Evolutionary conservation across 1,140 invertebrate genomes (phyloP).

Genomic region (Archivesica marissinica): DNA sequence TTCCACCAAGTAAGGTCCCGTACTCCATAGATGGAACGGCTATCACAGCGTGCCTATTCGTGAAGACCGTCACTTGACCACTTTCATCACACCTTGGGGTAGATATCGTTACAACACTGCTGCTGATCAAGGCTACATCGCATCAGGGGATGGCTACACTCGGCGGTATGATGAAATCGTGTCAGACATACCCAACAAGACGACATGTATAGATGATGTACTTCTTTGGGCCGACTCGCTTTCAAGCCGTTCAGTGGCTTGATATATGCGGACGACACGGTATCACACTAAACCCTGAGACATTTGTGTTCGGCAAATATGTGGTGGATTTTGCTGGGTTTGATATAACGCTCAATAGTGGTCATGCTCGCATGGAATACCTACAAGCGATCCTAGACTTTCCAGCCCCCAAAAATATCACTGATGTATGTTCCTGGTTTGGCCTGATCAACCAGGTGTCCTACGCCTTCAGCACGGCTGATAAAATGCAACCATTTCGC

Average conservation of each 20-base stretch:
- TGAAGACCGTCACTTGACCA: conserved; percentile 60
- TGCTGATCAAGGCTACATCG: conserved; percentile 61
- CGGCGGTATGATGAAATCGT: conserved; percentile 33
- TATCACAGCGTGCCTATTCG: conserved; percentile 58
- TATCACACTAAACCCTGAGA: conserved; percentile 77
- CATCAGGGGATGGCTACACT: conserved; percentile 68
- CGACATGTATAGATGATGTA: conserved; percentile 70
- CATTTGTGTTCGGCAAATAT: conserved; percentile 67
- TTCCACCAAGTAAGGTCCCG: conserved; percentile 42
- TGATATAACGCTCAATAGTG: conserved; percentile 63
- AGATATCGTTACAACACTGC: conserved; percentile 57
- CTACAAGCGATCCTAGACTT: conserved; percentile 61
- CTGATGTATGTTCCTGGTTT: conserved; percentile 70
- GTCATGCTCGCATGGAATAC: conserved; percentile 51
- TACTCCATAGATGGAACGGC: conserved; percentile 58
- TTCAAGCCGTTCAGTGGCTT: conserved; percentile 64
- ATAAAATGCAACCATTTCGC: conserved; percentile 63
- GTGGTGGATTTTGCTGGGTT: conserved; percentile 72
- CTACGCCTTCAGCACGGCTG: conserved; percentile 65
- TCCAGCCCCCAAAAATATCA: conserved; percentile 59
- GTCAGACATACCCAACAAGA: conserved; percentile 62
- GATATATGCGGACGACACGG: conserved; percentile 66
- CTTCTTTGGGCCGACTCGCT: conserved; percentile 62
- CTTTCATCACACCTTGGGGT: conserved; percentile 66
- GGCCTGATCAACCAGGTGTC: conserved; percentile 44